Evolutionary conservation across 2,113 vertebrate genomes (phyloP).

Genomic region (Orcinus orca): DNA sequence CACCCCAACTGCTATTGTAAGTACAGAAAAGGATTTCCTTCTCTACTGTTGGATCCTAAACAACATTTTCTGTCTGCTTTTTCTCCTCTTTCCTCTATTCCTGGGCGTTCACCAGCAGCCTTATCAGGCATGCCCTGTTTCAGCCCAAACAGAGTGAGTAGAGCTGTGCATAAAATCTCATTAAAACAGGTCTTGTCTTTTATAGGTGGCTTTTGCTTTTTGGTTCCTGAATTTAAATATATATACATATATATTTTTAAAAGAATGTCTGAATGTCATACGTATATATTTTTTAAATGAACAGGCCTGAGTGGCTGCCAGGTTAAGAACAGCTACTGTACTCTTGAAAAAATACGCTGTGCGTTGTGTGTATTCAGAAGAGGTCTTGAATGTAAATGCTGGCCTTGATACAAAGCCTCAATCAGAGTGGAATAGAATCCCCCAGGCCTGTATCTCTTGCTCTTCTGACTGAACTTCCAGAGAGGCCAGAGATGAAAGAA

Average conservation of each 20-base stretch:
- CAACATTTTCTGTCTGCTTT: background rate
- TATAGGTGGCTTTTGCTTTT: conserved; percentile 5
- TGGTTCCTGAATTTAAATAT: background rate
- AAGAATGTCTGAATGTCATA: background rate
- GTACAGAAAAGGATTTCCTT: conserved; percentile 80
- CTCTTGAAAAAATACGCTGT: conserved; percentile 40
- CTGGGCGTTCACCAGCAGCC: background rate
- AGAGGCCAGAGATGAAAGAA: conserved; percentile 34
- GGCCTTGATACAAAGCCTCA: background rate
- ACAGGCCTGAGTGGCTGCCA: background rate
- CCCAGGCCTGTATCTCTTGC: conserved; percentile 1
- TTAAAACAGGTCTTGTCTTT: conserved; percentile 44
- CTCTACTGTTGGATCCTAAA: background rate
- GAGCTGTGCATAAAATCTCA: conserved; percentile 33
- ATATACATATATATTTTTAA: background rate
- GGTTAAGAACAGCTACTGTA: conserved; percentile 31
- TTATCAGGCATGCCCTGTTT: conserved; percentile 58
- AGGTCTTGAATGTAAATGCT: background rate
- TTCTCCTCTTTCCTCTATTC: conserved; percentile 45
- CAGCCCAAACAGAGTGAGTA: background rate
- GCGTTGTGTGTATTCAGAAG: conserved; percentile 42
- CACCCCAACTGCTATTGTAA: conserved; percentile 93
- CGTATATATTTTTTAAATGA: background rate
- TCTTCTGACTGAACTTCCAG: background rate
- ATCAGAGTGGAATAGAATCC: background rate